Percentiles rank a stretch among this genome's conserved stretches.
phyloP scores from a whole-genome alignment of 2,113 vertebrate genomes.

The Sylvietta virens region DNA sequence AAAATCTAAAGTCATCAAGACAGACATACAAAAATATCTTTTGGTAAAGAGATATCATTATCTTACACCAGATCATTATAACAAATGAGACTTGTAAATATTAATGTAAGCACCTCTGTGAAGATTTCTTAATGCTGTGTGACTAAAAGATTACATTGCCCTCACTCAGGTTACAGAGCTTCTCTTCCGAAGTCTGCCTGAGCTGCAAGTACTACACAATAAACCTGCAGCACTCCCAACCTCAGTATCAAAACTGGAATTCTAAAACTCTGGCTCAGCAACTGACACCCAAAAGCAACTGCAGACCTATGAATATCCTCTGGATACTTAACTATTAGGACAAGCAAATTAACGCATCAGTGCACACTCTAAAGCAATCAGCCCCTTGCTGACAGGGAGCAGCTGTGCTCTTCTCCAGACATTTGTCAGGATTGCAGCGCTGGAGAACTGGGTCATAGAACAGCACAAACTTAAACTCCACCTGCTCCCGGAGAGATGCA shows the following conservation, averaged over 20 bases:
- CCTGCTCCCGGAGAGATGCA: slow-evolving; percentile 82
- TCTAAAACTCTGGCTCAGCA: neutral
- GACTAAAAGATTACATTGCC: neutral
- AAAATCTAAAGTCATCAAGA: slow-evolving; percentile 76
- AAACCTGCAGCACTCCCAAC: neutral
- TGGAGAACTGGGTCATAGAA: neutral
- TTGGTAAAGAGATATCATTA: neutral
- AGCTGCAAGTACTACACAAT: neutral
- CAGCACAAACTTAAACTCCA: slow-evolving; percentile 39
- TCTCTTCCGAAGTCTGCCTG: neutral
- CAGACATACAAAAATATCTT: neutral
- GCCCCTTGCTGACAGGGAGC: neutral
- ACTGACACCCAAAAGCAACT: neutral
- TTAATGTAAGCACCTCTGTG: neutral
- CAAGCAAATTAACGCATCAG: neutral
- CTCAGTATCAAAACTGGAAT: neutral
- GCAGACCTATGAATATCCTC: neutral
- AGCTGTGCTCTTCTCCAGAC: neutral
- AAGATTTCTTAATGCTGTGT: neutral
- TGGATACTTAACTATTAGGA: neutral
- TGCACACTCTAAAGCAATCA: neutral
- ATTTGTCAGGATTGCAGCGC: fast-evolving
- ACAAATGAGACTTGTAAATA: neutral
- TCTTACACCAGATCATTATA: neutral
- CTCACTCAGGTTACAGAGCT: neutral